Percentiles rank a stretch among this genome's conserved stretches.
phyloP scores from a whole-genome alignment of 1,140 invertebrate genomes.

The Homalodisca vitripennis region DNA sequence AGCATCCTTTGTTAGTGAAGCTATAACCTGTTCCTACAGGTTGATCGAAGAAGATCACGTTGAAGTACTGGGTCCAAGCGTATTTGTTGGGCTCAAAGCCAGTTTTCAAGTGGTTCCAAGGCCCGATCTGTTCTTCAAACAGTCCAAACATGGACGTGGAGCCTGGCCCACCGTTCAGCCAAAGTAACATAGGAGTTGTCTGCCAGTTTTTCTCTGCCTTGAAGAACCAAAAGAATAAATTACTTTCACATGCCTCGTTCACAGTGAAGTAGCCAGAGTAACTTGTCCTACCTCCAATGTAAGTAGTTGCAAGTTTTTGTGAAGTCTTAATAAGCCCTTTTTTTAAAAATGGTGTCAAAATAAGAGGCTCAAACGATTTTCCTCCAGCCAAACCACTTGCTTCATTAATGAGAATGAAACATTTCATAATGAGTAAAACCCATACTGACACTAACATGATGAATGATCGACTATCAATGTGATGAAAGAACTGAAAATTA shows the following conservation, averaged over 20 bases:
- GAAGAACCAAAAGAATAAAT: conserved; percentile 80
- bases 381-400: no score
- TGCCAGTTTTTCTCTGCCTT: conserved; percentile 53
- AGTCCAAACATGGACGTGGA: conserved; percentile 68
- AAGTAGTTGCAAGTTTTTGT: no score
- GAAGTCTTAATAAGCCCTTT: no score
- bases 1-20: conserved; percentile 32
- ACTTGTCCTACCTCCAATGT: conserved; percentile 10
- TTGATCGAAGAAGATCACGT: conserved; percentile 75
- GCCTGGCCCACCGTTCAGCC: conserved; percentile 79
- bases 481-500: no score
- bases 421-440: no score
- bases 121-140: conserved; percentile 57
- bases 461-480: no score
- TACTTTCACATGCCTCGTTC: conserved; percentile 43
- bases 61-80: conserved; percentile 35
- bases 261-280: conserved; percentile 31
- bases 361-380: no score
- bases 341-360: no score
- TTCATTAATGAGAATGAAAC: no score
- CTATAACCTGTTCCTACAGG: conserved; percentile 38
- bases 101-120: no score
- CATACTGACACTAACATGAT: no score
- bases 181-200: conserved; percentile 64
- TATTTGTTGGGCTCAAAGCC: no score